These are phyloP conservation scores for Leptosomus discolor DNA, from an alignment of 2,113 vertebrate species.

Conservation along the genomic window DNA sequence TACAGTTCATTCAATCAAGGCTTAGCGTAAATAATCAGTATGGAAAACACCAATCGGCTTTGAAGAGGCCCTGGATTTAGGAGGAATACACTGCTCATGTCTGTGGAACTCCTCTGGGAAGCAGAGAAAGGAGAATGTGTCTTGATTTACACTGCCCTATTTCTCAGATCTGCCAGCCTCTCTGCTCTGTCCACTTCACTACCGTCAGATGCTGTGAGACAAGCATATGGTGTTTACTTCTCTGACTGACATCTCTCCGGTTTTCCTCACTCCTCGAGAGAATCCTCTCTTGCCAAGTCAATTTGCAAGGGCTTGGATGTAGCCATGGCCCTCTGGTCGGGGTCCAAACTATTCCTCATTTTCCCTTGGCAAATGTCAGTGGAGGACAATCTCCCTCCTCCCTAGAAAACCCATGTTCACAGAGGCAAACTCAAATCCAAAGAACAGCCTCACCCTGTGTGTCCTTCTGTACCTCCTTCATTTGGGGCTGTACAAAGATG, in stretches of 20 bases:
- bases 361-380: slow-evolving; percentile 41
- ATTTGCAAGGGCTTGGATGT: slow-evolving; percentile 71
- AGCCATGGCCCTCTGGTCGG: slow-evolving; percentile 51
- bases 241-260: slow-evolving; percentile 49
- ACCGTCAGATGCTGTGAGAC: slow-evolving; percentile 56
- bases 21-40: slow-evolving; percentile 49
- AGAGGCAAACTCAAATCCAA: background rate
- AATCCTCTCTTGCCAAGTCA: slow-evolving; percentile 66
- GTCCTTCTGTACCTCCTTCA: background rate
- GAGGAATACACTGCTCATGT: background rate
- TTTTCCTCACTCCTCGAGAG: slow-evolving; percentile 60
- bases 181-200: slow-evolving; percentile 52
- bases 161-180: slow-evolving; percentile 14
- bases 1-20: slow-evolving; percentile 30
- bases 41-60: slow-evolving; percentile 12
- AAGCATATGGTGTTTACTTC: slow-evolving; percentile 70
- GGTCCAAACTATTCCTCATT: slow-evolving; percentile 60
- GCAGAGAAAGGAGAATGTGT: background rate
- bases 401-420: background rate
- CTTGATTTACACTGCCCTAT: background rate
- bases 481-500: background rate
- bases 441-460: background rate
- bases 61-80: slow-evolving; percentile 11
- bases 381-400: slow-evolving; percentile 6
- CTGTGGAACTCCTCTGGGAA: background rate